Percentiles rank a stretch among this genome's conserved stretches.
These are phyloP conservation scores for Cirrhinus mrigala DNA, from an alignment of 2,797 vertebrate species.

Conservation along the genomic window DNA sequence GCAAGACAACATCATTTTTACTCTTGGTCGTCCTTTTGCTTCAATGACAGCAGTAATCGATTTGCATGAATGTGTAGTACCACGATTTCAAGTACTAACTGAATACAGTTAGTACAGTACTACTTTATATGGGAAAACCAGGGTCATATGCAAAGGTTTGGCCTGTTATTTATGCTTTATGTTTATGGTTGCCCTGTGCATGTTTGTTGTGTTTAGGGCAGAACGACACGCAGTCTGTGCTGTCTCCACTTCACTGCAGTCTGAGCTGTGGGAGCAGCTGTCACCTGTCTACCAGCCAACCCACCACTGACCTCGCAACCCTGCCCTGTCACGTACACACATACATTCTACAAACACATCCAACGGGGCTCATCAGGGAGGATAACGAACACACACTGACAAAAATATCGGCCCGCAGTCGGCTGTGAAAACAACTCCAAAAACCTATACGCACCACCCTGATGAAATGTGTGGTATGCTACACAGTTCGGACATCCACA, in stretches of 20 bases:
- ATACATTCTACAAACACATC: conserved; percentile 35
- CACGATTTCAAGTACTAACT: neutral
- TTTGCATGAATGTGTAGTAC: neutral
- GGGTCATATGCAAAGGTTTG: neutral
- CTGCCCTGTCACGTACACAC: conserved; percentile 26
- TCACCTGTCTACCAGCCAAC: conserved; percentile 55
- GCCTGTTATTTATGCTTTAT: conserved; percentile 1
- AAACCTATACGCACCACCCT: conserved; percentile 44
- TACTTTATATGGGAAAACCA: neutral
- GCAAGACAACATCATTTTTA: neutral
- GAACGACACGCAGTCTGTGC: conserved; percentile 31
- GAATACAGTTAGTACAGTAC: neutral
- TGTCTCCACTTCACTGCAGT: conserved; percentile 38
- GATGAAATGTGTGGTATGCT: conserved; percentile 66
- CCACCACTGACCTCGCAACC: conserved; percentile 41
- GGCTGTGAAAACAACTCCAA: conserved; percentile 50
- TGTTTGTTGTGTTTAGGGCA: conserved; percentile 42
- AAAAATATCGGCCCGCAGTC: conserved; percentile 35
- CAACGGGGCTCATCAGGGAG: conserved; percentile 34
- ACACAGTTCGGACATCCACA: conserved; percentile 68
- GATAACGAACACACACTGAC: conserved; percentile 51
- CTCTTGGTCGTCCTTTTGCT: neutral
- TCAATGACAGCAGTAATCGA: neutral
- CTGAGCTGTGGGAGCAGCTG: conserved; percentile 55
- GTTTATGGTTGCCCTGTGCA: conserved; percentile 13